Conservation (phyloP, 2,113 vertebrate species). For the Cromileptes altivelis region DNA sequence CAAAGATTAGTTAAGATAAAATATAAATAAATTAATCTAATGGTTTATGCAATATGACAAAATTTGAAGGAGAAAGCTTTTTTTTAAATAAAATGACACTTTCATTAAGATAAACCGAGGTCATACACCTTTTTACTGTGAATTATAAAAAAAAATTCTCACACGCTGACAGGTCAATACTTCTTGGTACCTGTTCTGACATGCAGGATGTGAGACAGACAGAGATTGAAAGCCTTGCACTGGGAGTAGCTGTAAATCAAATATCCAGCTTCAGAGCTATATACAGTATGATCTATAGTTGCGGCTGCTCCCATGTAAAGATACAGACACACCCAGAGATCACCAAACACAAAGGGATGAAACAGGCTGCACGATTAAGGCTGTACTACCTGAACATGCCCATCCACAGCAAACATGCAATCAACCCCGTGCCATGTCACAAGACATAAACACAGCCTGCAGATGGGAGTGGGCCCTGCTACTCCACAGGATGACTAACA, state of each 20-base stretch:
- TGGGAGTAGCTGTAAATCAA: no score
- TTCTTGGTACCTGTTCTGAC: neutral
- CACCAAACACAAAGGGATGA: neutral
- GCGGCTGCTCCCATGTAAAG: neutral
- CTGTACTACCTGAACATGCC: conserved; percentile 20
- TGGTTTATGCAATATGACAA: no score
- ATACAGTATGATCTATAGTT: neutral
- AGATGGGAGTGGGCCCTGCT: neutral
- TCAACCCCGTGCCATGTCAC: neutral
- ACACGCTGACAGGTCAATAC: neutral
- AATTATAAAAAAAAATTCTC: no score
- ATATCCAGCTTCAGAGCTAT: no score
- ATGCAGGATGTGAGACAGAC: neutral
- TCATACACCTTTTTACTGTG: neutral
- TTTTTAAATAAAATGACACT: neutral
- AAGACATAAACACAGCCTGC: conserved; percentile 11
- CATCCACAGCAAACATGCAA: conserved; percentile 8
- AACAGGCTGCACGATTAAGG: neutral
- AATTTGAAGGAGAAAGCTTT: no score
- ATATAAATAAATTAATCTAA: neutral
- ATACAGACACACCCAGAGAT: conserved; percentile 11
- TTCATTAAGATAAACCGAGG: neutral
- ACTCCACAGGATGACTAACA: neutral
- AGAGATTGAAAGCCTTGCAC: neutral
- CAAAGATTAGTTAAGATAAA: neutral